These are phyloP conservation scores for Mimas tiliae DNA, from an alignment of 2,888 invertebrate genomes.

Conservation along the genomic window DNA sequence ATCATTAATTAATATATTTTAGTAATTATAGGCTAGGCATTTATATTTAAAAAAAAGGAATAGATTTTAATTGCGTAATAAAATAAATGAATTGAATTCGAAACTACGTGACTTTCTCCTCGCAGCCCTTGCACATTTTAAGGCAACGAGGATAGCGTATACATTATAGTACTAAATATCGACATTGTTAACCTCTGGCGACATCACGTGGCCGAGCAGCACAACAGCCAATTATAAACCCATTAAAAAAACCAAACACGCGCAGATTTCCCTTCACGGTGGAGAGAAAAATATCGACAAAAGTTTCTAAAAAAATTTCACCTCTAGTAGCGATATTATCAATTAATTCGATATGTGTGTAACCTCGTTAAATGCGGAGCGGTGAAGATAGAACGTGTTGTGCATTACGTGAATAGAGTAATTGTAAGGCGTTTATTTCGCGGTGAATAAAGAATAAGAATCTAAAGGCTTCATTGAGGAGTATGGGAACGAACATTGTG, in stretches of 20 bases:
- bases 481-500: no score
- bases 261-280: constrained; percentile 6
- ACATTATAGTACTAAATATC: neutral
- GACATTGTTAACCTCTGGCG: neutral
- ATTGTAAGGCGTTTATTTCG: neutral
- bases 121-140: no score
- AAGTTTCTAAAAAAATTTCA: constrained; percentile 13
- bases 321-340: constrained; percentile 6
- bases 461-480: neutral
- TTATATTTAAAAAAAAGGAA: no score
- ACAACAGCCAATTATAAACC: constrained; percentile 1
- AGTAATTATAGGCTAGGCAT: no score
- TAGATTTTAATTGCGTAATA: no score
- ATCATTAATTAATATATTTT: no score
- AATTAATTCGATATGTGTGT: constrained; percentile 24
- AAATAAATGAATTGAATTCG: neutral
- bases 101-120: neutral
- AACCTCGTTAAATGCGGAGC: constrained; percentile 12
- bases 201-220: constrained; percentile 1
- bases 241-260: constrained; percentile 11
- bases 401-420: neutral
- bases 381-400: constrained; percentile 3
- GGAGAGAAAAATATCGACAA: neutral
- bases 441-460: neutral
- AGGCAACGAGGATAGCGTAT: no score